A percentile compares a stretch with the other conserved stretches of the same genome.
Conservation (phyloP, 2,113 vertebrate genomes). For the Psammodynastes pulverulentus region DNA sequence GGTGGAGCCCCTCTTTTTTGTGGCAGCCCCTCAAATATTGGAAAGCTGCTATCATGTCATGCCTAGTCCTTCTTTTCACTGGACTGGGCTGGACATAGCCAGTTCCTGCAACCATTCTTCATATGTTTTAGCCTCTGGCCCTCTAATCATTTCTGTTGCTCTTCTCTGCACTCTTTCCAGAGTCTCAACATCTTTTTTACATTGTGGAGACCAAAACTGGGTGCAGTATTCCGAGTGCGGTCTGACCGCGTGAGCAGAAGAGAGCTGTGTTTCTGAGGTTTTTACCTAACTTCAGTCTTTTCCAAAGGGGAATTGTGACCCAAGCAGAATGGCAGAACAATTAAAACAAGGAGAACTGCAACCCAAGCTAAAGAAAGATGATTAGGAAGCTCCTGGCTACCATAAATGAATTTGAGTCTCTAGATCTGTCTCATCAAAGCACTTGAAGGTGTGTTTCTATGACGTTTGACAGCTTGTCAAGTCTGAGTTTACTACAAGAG, state of each 20-base stretch:
- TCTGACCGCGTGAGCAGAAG: not conserved
- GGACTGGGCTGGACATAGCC: too few relatives aligned
- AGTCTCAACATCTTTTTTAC: too few relatives aligned
- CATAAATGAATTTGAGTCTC: not conserved
- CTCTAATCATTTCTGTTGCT: too few relatives aligned
- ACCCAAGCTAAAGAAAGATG: not conserved
- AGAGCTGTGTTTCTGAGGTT: not conserved
- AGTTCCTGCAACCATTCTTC: too few relatives aligned
- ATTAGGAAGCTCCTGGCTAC: not conserved
- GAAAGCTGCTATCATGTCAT: too few relatives aligned
- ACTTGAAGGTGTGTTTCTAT: not conserved
- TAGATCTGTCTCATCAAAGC: not conserved
- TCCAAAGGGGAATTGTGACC: not conserved
- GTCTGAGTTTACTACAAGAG: not conserved
- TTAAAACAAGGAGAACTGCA: not conserved
- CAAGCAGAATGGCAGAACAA: not conserved
- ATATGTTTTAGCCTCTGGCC: too few relatives aligned
- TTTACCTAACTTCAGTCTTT: not conserved
- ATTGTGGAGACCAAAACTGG: too few relatives aligned
- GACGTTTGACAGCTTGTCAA: not conserved
- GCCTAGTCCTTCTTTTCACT: too few relatives aligned
- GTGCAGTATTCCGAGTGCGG: too few relatives aligned
- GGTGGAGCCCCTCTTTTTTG: too few relatives aligned
- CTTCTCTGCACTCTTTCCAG: too few relatives aligned
- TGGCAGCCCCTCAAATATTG: too few relatives aligned